phyloP scores from a whole-genome alignment of 2,888 invertebrate species.

The Linnaemya vulpina region DNA sequence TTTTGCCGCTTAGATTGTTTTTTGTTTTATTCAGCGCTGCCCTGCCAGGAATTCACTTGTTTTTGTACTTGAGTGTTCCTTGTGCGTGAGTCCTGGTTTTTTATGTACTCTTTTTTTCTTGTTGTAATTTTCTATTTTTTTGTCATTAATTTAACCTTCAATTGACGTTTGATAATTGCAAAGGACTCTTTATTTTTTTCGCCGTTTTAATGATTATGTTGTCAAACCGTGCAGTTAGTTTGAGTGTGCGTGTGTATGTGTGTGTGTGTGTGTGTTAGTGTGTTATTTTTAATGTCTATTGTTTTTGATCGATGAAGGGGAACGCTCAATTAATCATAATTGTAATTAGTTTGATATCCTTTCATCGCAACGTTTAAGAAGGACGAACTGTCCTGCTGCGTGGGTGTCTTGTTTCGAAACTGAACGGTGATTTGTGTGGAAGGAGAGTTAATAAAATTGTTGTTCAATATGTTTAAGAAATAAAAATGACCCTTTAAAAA shows the following conservation, averaged over 20 bases:
- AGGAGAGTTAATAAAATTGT: neutral
- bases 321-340: slow-evolving; percentile 75
- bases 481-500: neutral
- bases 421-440: neutral
- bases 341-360: slow-evolving; percentile 73
- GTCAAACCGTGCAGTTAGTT: slow-evolving; percentile 59
- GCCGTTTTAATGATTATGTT: slow-evolving; percentile 70
- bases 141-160: slow-evolving; percentile 77
- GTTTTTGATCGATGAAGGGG: slow-evolving; percentile 69
- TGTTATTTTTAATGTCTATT: slow-evolving; percentile 50
- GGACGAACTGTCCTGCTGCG: slow-evolving; percentile 27
- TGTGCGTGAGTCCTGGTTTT: slow-evolving; percentile 62
- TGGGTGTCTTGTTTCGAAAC: neutral
- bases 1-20: slow-evolving; percentile 60
- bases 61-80: slow-evolving; percentile 10
- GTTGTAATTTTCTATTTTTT: slow-evolving; percentile 10
- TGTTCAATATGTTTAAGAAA: neutral
- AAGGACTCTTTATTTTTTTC: slow-evolving; percentile 72
- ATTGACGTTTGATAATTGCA: slow-evolving; percentile 78
- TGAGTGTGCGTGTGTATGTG: too few relatives aligned
- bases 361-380: slow-evolving; percentile 35
- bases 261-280: too few relatives aligned
- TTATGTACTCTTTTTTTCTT: too few relatives aligned
- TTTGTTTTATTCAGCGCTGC: slow-evolving; percentile 27
- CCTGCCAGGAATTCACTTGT: neutral